These are phyloP conservation scores for Myathropa florea DNA, from an alignment of 2,888 invertebrate genomes.

Conservation along the genomic window DNA sequence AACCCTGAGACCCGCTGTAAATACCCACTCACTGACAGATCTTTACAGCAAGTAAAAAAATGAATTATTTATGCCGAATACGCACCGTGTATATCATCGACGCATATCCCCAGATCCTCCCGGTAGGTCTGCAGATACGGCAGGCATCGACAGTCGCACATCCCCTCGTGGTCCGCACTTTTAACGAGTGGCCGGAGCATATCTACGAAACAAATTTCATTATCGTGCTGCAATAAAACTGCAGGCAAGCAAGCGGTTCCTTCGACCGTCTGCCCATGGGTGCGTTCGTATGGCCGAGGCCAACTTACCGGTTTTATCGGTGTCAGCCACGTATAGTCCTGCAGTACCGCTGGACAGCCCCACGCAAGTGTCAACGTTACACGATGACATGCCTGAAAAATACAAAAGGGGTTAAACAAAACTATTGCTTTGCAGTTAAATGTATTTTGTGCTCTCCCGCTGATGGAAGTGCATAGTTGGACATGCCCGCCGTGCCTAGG, in stretches of 20 bases:
- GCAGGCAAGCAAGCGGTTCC: not conserved
- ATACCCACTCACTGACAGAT: not conserved
- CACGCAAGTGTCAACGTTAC: slow-evolving; percentile 80
- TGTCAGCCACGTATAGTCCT: slow-evolving; percentile 75
- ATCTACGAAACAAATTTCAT: slow-evolving; percentile 67
- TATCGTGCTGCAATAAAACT: slow-evolving; percentile 27
- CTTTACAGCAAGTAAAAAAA: not conserved
- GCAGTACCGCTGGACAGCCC: slow-evolving; percentile 81
- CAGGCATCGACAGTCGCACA: slow-evolving; percentile 90
- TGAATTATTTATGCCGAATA: slow-evolving; percentile 29
- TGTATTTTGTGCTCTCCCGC: not conserved
- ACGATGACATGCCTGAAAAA: slow-evolving; percentile 76
- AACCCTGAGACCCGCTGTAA: not conserved
- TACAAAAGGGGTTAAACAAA: slow-evolving; percentile 46
- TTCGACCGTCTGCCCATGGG: not conserved
- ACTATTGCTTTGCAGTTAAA: slow-evolving; percentile 1
- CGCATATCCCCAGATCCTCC: slow-evolving; percentile 92
- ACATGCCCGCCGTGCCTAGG: no score
- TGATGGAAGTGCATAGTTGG: slow-evolving; percentile 23
- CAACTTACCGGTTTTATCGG: slow-evolving; percentile 77
- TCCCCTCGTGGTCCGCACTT: slow-evolving; percentile 74
- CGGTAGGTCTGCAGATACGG: slow-evolving; percentile 89
- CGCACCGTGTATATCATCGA: slow-evolving; percentile 92
- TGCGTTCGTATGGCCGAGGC: not conserved
- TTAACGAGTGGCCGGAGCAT: slow-evolving; percentile 66